Evolutionary conservation across 2,113 vertebrate genomes (phyloP).

Genomic region (Megaleporinus macrocephalus): DNA sequence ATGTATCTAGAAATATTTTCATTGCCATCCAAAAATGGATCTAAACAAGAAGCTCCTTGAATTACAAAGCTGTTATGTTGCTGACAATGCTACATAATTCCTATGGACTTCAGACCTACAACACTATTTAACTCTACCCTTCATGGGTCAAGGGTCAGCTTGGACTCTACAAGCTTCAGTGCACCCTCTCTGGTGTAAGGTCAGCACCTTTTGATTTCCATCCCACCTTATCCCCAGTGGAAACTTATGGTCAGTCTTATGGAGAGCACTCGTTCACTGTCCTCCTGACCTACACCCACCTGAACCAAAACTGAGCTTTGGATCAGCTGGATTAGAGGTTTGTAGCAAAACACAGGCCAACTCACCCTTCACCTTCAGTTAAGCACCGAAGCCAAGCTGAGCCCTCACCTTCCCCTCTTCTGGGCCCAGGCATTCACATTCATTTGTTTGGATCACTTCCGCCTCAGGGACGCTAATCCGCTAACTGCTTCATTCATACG

Average conservation of each 20-base stretch:
- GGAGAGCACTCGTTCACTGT: neutral
- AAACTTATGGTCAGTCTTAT: neutral
- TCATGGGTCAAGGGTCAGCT: no score
- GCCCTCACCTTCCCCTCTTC: constrained; percentile 44
- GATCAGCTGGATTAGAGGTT: constrained; percentile 25
- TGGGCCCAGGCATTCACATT: constrained; percentile 68
- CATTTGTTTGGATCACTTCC: constrained; percentile 78
- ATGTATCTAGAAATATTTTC: no score
- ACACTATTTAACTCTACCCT: no score
- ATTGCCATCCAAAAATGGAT: no score
- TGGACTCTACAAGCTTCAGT: no score
- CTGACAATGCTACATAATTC: no score
- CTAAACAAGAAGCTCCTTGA: no score
- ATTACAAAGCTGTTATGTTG: no score
- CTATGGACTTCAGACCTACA: no score
- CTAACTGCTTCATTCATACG: constrained; percentile 81
- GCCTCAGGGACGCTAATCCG: constrained; percentile 72
- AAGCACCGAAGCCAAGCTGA: constrained; percentile 71
- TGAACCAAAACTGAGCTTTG: constrained; percentile 39
- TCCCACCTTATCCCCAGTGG: no score
- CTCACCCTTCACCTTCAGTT: constrained; percentile 70
- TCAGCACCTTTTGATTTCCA: no score
- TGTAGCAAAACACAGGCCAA: constrained; percentile 64
- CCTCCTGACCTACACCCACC: neutral
- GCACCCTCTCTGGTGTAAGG: no score